Base-by-base conservation (phyloP, 2,888 invertebrate genomes). In the Congeria kusceri region DNA sequence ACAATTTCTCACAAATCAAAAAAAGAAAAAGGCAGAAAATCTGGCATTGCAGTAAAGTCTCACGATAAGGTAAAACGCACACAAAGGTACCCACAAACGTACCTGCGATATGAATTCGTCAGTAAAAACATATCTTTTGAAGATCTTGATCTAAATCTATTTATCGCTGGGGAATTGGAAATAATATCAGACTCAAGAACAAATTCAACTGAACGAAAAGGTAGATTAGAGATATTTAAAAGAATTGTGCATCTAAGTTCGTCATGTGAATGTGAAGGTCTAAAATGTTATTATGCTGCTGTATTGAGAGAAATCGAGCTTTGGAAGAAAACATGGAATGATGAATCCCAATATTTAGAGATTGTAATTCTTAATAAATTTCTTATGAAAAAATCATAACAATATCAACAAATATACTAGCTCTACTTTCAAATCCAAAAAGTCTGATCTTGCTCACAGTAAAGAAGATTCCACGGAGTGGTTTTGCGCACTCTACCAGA, bases 101-200 rank as follows among this genome's bases (percentile, higher is more conserved):
- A 44, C 9, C 46, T 44, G 46, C 9, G 46, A 44, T 44, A 44
- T 44, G 46, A 44, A 18, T 44, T 44, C 18, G 18, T 13, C n/a
- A 44, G 11, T 44, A 9, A 44, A 44, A 44, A 44, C 46, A 44
- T 44, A 13, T 9, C 9, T 13, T 44, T 44, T 9, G 18, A 44
- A 44, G 18, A 9, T 44, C 18, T 13, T 13, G 11, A 44, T 44
- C 18, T 44, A 44, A 44, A n/a, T 28, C 39, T 67, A 27, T 67
- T 67, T 58, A 58, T 67, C 3, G 67, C 67, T 4, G 67, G 71
- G 2, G 58, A 71, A 46, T n/a, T 71, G 23, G 58, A n/a, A n/a
- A n/a, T n/a, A n/a, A n/a, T n/a, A n/a, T n/a, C n/a, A n/a, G n/a
- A n/a, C n/a, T n/a, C n/a, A 71, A 56, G 39, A 46, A 63, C 25